A percentile compares a stretch with the other conserved stretches of the same genome.
phyloP scores from a whole-genome alignment of 2,113 vertebrate genomes.

The Tenebrosternarchus preto region DNA sequence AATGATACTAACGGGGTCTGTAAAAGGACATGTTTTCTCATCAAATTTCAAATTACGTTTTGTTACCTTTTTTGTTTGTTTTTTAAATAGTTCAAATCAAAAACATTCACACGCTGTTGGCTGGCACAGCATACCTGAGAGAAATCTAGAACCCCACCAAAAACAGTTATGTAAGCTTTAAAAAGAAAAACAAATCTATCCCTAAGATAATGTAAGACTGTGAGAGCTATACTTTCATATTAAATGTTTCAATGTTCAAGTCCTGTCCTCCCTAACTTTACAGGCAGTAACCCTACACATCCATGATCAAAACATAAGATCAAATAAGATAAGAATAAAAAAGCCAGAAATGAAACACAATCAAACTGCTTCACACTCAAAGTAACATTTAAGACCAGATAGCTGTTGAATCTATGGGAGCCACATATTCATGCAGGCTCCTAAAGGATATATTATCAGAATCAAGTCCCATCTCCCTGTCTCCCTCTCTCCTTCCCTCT shows the following conservation, averaged over 20 bases:
- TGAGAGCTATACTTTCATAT: slow-evolving; percentile 87
- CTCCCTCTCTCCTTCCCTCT: slow-evolving; percentile 13
- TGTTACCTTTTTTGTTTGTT: slow-evolving; percentile 72
- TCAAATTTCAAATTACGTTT: slow-evolving; percentile 77
- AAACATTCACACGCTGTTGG: slow-evolving; percentile 99
- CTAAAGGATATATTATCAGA: slow-evolving; percentile 80
- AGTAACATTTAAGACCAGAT: slow-evolving; percentile 98
- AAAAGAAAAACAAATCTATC: slow-evolving; percentile 75
- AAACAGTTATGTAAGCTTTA: slow-evolving; percentile 92
- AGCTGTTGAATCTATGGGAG: slow-evolving; percentile 91
- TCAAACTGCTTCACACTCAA: slow-evolving; percentile 94
- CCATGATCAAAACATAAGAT: slow-evolving; percentile 71
- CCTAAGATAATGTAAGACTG: slow-evolving; percentile 84
- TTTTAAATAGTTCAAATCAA: slow-evolving; percentile 89
- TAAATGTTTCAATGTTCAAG: slow-evolving; percentile 87
- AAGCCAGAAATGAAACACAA: slow-evolving; percentile 74
- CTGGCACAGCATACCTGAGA: slow-evolving; percentile 99
- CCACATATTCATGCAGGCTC: slow-evolving; percentile 97
- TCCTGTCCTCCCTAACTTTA: slow-evolving; percentile 88
- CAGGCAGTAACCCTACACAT: slow-evolving; percentile 86
- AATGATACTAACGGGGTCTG: slow-evolving; percentile 68
- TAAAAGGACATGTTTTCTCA: slow-evolving; percentile 76
- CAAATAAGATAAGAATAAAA: slow-evolving; percentile 78
- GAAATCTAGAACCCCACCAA: slow-evolving; percentile 96
- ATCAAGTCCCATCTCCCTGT: slow-evolving; percentile 52